phyloP scores from a whole-genome alignment of 2,113 vertebrate species.

The Crotophaga sulcirostris region DNA sequence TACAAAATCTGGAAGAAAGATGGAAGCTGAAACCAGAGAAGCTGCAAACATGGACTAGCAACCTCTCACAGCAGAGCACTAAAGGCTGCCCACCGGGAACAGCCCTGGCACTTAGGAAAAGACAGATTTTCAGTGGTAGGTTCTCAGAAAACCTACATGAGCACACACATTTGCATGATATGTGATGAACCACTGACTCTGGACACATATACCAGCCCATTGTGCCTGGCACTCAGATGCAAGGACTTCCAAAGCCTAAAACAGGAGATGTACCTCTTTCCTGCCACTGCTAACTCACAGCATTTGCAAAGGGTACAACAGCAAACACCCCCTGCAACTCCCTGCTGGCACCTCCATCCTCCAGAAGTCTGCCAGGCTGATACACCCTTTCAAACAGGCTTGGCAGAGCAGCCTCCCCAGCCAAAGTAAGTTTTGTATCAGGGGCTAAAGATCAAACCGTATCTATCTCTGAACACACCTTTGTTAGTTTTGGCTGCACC shows the following conservation, averaged over 20 bases:
- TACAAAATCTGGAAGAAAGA: constrained; percentile 57
- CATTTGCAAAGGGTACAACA: not conserved
- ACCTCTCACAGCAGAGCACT: not conserved
- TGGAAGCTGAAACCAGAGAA: constrained; percentile 69
- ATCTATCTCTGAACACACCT: constrained; percentile 54
- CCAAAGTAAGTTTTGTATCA: not conserved
- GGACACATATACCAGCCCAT: not conserved
- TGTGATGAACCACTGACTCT: not conserved
- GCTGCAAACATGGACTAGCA: constrained; percentile 9
- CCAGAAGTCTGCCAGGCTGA: not conserved
- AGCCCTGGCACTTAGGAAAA: not conserved
- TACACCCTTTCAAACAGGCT: not conserved
- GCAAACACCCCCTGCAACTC: not conserved
- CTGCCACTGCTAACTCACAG: not conserved
- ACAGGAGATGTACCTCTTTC: not conserved
- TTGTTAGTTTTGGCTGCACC: constrained; percentile 65
- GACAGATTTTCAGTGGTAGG: not conserved
- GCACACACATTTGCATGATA: not conserved
- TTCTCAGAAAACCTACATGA: not conserved
- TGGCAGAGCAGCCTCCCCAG: constrained; percentile 17
- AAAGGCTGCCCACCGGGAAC: not conserved
- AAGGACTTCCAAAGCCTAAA: not conserved
- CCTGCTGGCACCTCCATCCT: not conserved
- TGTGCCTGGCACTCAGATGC: not conserved
- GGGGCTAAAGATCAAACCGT: constrained; percentile 45